phyloP scores from a whole-genome alignment of 1,140 invertebrate genomes.

The Caenorhabditis inopinata region DNA sequence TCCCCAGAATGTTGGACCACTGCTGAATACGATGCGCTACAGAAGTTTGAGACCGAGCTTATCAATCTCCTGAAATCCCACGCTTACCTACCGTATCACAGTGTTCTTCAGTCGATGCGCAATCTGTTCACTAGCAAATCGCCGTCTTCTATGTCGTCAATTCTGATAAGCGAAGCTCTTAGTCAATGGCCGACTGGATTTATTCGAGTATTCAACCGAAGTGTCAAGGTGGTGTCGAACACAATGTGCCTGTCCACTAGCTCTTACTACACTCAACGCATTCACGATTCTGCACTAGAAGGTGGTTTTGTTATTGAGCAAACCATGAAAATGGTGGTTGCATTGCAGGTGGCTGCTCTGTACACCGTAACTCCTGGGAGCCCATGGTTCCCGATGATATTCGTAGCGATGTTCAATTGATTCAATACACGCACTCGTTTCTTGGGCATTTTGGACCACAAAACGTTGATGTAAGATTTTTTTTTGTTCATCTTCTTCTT shows the following conservation, averaged over 20 bases:
- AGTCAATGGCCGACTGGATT: background rate
- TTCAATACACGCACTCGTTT: background rate
- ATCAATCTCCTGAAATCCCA: background rate
- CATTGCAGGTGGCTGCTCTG: background rate
- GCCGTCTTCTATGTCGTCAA: background rate
- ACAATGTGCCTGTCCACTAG: constrained; percentile 11
- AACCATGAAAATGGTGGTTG: background rate
- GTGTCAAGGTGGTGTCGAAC: background rate
- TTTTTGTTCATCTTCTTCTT: background rate
- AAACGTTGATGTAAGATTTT: constrained; percentile 6
- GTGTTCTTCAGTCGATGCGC: background rate
- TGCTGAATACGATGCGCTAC: background rate
- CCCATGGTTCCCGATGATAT: constrained; percentile 3
- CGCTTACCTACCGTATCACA: background rate
- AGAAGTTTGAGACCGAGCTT: background rate
- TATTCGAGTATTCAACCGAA: background rate
- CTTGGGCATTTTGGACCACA: constrained; percentile 37
- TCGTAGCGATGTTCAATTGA: constrained; percentile 20
- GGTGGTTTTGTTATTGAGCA: background rate
- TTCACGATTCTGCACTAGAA: constrained; percentile 19
- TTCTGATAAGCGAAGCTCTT: background rate
- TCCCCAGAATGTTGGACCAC: background rate
- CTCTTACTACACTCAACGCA: background rate
- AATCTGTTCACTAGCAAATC: background rate
- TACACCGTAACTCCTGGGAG: constrained; percentile 3